A percentile compares a stretch with the other conserved stretches of the same genome.
Conservation (phyloP, 2,113 vertebrate genomes). For the Mionectes macconnelli region DNA sequence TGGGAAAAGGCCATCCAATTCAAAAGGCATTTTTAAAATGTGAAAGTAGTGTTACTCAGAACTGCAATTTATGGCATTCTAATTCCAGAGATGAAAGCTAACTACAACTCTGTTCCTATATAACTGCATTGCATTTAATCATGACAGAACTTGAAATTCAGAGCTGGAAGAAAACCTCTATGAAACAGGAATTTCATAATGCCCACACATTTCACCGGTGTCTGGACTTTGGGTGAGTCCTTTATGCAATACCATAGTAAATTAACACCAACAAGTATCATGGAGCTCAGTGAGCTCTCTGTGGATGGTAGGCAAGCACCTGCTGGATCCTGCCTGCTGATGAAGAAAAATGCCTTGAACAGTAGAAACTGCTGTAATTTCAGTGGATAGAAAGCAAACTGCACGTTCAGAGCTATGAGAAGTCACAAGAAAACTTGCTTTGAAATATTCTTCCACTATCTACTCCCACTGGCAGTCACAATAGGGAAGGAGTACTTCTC, state of each 20-base stretch:
- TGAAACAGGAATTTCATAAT: not conserved
- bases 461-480: not conserved
- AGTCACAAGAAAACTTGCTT: not conserved
- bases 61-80: not conserved
- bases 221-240: not conserved
- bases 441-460: not conserved
- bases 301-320: not conserved
- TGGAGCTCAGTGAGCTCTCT: slow-evolving; percentile 11
- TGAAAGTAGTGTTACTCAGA: not conserved
- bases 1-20: not conserved
- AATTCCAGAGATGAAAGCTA: not conserved
- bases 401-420: not conserved
- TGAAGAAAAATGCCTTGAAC: not conserved
- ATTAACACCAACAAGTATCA: slow-evolving; percentile 18
- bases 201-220: not conserved
- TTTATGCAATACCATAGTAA: not conserved
- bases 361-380: not conserved
- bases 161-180: not conserved
- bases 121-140: not conserved
- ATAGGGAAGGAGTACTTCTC: not conserved
- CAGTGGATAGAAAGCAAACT: not conserved
- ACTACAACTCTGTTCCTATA: not conserved
- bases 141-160: not conserved
- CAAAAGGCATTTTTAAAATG: not conserved
- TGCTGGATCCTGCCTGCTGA: not conserved